Conservation (phyloP, 2,888 invertebrate genomes). For the Lymantria monacha region DNA sequence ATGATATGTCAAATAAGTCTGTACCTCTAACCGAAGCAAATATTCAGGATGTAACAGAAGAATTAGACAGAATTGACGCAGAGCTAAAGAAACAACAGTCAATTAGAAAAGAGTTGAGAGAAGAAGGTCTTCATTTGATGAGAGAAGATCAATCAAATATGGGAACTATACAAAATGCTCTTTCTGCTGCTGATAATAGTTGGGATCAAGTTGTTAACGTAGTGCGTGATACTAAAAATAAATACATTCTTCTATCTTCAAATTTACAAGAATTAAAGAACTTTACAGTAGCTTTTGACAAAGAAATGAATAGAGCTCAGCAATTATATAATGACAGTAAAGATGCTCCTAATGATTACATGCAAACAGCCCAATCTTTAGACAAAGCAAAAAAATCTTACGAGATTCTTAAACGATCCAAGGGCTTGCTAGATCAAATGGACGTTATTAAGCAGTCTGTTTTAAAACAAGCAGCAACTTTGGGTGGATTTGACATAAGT, state of each 20-base stretch:
- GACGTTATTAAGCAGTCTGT: constrained; percentile 88
- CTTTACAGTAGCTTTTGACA: constrained; percentile 86
- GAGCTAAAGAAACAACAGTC: constrained; percentile 82
- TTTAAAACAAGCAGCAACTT: constrained; percentile 85
- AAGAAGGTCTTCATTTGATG: constrained; percentile 90
- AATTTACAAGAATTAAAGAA: constrained; percentile 90
- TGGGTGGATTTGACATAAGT: constrained; percentile 85
- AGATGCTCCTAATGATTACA: constrained; percentile 87
- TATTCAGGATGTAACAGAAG: constrained; percentile 74
- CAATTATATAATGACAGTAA: constrained; percentile 84
- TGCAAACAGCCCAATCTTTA: constrained; percentile 86
- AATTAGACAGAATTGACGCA: constrained; percentile 79
- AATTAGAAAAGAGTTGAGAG: constrained; percentile 87
- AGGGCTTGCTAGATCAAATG: constrained; percentile 88
- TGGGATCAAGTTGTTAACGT: constrained; percentile 91
- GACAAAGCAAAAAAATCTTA: constrained; percentile 90
- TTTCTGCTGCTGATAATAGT: constrained; percentile 89
- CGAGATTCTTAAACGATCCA: constrained; percentile 88
- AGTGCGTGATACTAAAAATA: constrained; percentile 88
- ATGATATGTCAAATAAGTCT: constrained; percentile 79
- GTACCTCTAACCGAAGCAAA: constrained; percentile 71
- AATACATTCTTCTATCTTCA: constrained; percentile 87
- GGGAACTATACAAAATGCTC: constrained; percentile 89
- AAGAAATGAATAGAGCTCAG: constrained; percentile 86
- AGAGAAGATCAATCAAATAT: constrained; percentile 91